Evolutionary conservation across 2,113 vertebrate genomes (phyloP).

Genomic region (Hypocryptadius cinnamomeus): DNA sequence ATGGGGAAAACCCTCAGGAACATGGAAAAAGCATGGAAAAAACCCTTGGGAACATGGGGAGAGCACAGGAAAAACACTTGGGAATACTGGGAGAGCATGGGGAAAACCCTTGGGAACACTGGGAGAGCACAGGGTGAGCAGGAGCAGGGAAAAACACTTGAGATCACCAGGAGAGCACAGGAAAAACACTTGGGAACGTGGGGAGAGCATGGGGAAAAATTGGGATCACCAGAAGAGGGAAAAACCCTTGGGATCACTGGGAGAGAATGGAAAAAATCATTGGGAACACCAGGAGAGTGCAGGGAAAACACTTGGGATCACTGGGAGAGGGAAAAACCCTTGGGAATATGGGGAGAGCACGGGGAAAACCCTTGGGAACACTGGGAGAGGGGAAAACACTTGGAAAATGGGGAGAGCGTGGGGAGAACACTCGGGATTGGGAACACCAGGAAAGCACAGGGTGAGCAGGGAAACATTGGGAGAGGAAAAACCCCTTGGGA

Average conservation of each 20-base stretch:
- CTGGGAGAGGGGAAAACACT: background rate
- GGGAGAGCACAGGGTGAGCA: background rate
- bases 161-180: background rate
- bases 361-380: accelerated
- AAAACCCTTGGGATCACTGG: accelerated
- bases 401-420: no score
- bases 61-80: background rate
- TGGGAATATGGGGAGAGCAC: background rate
- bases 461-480: accelerated
- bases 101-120: accelerated
- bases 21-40: no score
- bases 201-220: background rate
- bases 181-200: no score
- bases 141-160: no score
- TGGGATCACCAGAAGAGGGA: accelerated
- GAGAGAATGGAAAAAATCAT: no score
- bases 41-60: background rate
- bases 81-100: background rate
- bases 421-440: background rate
- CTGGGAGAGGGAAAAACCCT: no score
- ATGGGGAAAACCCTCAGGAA: background rate
- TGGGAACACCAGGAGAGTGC: background rate
- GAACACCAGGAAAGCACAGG: background rate
- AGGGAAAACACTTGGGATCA: no score
- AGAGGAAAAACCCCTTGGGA: background rate